Conservation (phyloP, 2,888 invertebrate genomes). For the Drosophila fungiperda region DNA sequence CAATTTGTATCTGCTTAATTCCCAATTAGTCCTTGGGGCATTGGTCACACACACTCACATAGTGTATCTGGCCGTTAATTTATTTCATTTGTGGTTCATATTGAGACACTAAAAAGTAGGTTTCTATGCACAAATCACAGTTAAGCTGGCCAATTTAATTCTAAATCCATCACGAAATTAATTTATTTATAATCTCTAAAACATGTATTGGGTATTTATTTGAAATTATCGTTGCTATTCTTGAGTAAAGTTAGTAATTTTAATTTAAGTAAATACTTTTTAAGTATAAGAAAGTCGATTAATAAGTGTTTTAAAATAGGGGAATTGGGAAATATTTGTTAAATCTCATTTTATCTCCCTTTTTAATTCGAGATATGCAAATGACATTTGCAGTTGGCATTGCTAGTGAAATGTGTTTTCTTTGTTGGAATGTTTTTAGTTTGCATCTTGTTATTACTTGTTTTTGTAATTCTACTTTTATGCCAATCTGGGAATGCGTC, state of each 20-base stretch:
- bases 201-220: not conserved
- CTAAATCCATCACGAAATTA: not conserved
- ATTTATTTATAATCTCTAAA: not conserved
- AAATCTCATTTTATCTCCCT: not conserved
- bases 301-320: not conserved
- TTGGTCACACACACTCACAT: not conserved
- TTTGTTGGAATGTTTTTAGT: constrained; percentile 9
- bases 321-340: not conserved
- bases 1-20: constrained; percentile 71
- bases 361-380: not conserved
- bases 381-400: constrained; percentile 1
- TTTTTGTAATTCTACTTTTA: constrained; percentile 8
- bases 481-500: constrained; percentile 14
- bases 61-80: constrained; percentile 29
- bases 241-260: not conserved
- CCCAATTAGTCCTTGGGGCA: constrained; percentile 67
- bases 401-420: constrained; percentile 6
- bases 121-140: not conserved
- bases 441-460: constrained; percentile 17
- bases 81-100: constrained; percentile 21
- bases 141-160: not conserved
- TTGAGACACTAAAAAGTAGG: not conserved
- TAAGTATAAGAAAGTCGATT: not conserved
- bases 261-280: not conserved
- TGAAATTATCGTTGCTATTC: not conserved